A percentile compares a stretch with the other conserved stretches of the same genome.
These are phyloP conservation scores for Drosophila subobscura DNA, from an alignment of 1,140 invertebrate genomes.

Conservation along the genomic window DNA sequence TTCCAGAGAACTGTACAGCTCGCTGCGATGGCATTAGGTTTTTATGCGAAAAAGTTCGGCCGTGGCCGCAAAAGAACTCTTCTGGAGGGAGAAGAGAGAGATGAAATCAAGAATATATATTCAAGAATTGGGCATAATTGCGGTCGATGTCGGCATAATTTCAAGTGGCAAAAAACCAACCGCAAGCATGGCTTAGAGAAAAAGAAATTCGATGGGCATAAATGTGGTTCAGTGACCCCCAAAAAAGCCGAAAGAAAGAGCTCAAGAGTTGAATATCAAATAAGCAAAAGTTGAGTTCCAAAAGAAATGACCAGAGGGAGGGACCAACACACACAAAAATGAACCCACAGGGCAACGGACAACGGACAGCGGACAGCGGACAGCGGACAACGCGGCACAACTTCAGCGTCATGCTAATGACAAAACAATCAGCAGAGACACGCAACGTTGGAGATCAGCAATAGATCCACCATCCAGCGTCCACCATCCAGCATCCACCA, in stretches of 20 bases:
- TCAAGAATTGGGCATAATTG: constrained; percentile 68
- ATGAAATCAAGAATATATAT: constrained; percentile 19
- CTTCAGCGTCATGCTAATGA: constrained; percentile 66
- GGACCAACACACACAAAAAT: no score
- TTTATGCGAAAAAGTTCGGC: constrained; percentile 77
- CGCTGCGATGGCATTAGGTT: constrained; percentile 58
- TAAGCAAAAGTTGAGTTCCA: constrained; percentile 33
- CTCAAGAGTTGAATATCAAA: constrained; percentile 22
- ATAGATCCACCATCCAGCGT: not conserved
- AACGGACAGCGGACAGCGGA: not conserved
- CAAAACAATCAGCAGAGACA: constrained; percentile 71
- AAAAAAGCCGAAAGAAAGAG: constrained; percentile 12
- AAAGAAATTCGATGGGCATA: constrained; percentile 5
- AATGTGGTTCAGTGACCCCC: constrained; percentile 41
- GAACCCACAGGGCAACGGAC: constrained; percentile 17
- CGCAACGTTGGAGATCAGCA: constrained; percentile 16
- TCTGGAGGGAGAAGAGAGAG: constrained; percentile 26
- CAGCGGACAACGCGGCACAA: constrained; percentile 19
- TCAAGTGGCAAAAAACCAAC: constrained; percentile 55
- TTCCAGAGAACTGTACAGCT: constrained; percentile 72
- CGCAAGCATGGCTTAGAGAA: constrained; percentile 5
- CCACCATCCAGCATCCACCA: not conserved
- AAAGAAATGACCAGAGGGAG: no score
- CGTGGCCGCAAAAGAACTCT: constrained; percentile 10
- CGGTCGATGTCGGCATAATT: constrained; percentile 72